Evolutionary conservation across 1,140 invertebrate genomes (phyloP).

Genomic region (Zaprionus africanus): DNA sequence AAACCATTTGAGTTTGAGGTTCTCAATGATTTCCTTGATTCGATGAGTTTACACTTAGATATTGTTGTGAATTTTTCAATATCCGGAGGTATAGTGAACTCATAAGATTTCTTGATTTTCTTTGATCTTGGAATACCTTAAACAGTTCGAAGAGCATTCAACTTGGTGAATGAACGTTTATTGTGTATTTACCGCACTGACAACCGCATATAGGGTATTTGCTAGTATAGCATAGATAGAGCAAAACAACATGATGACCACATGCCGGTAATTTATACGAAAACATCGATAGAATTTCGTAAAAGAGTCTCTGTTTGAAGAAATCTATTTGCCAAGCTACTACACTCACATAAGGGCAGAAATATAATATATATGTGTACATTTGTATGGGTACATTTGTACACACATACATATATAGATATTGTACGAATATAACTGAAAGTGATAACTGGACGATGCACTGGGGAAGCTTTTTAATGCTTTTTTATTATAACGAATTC

Average conservation of each 20-base stretch:
- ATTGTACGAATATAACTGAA: not conserved
- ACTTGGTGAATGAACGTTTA: not conserved
- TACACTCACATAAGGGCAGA: not conserved
- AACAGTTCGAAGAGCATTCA: not conserved
- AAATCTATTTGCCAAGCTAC: constrained; percentile 8
- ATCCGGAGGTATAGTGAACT: not conserved
- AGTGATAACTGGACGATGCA: constrained; percentile 30
- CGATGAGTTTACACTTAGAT: too few relatives aligned
- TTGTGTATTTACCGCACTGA: not conserved
- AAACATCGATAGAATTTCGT: constrained; percentile 38
- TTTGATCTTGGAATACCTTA: not conserved
- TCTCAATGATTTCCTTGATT: not conserved
- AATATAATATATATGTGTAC: not conserved
- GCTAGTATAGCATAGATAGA: constrained; percentile 1
- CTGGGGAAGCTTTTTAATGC: constrained; percentile 4
- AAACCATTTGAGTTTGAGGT: not conserved
- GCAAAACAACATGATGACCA: constrained; percentile 52
- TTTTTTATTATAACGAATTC: constrained; percentile 23
- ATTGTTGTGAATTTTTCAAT: not conserved
- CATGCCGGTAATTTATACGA: constrained; percentile 68
- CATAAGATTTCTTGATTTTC: not conserved
- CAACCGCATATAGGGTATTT: constrained; percentile 15
- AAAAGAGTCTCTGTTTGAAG: constrained; percentile 1
- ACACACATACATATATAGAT: not conserved
- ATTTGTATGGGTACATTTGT: not conserved